These are phyloP conservation scores for Volucella bombylans DNA, from an alignment of 2,888 invertebrate species.

Conservation along the genomic window DNA sequence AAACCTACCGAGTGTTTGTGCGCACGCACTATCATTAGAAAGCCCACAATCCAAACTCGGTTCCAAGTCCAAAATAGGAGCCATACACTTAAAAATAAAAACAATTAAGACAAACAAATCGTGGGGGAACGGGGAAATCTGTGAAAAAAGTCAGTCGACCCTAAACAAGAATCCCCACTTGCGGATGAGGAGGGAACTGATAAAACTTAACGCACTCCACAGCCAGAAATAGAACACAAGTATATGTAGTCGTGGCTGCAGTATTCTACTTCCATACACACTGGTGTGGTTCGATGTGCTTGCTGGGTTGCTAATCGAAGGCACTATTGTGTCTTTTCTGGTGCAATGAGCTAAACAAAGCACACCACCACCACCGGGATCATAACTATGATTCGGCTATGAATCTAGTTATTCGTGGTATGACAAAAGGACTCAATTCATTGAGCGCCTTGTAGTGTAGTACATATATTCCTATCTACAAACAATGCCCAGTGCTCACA, in stretches of 20 bases:
- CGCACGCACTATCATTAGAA: conserved; percentile 15
- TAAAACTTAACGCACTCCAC: conserved; percentile 56
- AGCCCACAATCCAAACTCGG: conserved; percentile 3
- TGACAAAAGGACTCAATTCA: conserved; percentile 57
- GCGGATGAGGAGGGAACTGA: conserved; percentile 5
- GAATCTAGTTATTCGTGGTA: background rate
- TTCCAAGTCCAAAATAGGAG: background rate
- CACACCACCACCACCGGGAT: conserved; percentile 34
- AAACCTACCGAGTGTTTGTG: background rate
- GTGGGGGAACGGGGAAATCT: too few relatives aligned
- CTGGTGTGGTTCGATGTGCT: conserved; percentile 49
- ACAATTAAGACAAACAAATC: conserved; percentile 16
- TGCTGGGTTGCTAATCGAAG: conserved; percentile 49
- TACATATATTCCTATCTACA: background rate
- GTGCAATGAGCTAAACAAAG: conserved; percentile 58
- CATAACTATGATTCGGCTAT: background rate
- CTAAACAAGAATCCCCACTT: background rate
- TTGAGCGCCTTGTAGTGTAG: too few relatives aligned
- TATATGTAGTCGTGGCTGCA: background rate
- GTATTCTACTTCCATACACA: background rate
- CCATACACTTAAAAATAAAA: conserved; percentile 38
- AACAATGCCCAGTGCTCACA: background rate
- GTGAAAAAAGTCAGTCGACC: conserved; percentile 45
- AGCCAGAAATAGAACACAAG: conserved; percentile 58
- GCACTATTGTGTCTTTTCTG: conserved; percentile 49